Evolutionary conservation across 2,888 invertebrate species (phyloP), one percentile per base, ranked within the genome.

Genomic region (Cylloceria caligata): DNA sequence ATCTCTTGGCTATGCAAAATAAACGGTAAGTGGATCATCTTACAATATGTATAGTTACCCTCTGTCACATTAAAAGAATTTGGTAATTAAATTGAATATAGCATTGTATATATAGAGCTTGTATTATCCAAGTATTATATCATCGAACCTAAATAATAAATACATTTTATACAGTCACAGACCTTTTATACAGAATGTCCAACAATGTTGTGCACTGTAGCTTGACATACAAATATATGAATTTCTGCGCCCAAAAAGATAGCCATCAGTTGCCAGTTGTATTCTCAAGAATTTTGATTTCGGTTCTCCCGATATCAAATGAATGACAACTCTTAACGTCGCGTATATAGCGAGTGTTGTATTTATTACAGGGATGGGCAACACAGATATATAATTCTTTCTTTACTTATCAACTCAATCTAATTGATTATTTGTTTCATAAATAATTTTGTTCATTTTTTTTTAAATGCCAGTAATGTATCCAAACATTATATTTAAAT

Each of bases 131-230:
- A 52, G 89, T 89, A 89, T 88, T 88, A 89, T 90, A 89, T 90
- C 90, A 90, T 92, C 90, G 88, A 92, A 92, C 89, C 91, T 92
- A 92, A 92, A 92, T 91, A 92, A 92, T 92, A 92, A 92, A 92
- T 92, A 92, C 92, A 92, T 91, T 92, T 92, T 92, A 90, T 91
- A 91, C 91, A 91, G 89, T 91, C 89, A 85, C 85, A 90, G 91
- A 90, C 90, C 88, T 88, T 90, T 90, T 87, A 91, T 91, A 91
- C 91, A 91, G 91, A 91, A 91, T 91, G 88, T 90, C 89, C 91
- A 84, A 87, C 87, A 88, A 42, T n/a, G n/a, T n/a, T n/a, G n/a
- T n/a, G n/a, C n/a, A 55, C 19, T 39, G 30, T 86, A 21, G 21
- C 67, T 55, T 42, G 11, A 21, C 3, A 64, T n/a, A 24, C 24